Conservation (phyloP, 1,140 invertebrate genomes). For the Drosophila pruinosa region DNA sequence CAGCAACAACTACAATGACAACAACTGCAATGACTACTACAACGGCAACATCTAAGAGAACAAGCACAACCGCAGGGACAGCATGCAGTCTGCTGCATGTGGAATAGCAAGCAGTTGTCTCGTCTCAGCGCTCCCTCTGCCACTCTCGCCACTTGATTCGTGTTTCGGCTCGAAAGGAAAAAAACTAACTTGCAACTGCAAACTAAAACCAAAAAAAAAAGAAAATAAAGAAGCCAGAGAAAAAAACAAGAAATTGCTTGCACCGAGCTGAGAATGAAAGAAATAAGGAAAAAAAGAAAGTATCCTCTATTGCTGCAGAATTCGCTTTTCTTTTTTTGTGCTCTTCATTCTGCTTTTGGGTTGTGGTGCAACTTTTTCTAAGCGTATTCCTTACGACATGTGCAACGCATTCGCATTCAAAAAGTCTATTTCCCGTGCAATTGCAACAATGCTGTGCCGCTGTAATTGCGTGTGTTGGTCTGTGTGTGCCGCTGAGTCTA, state of each 20-base stretch:
- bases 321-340: slow-evolving; percentile 33
- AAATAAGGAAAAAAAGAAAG: slow-evolving; percentile 25
- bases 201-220: slow-evolving; percentile 27
- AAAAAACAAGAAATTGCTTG: slow-evolving; percentile 43
- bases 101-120: slow-evolving; percentile 66
- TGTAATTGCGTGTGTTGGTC: slow-evolving; percentile 37
- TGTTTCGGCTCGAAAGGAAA: slow-evolving; percentile 20
- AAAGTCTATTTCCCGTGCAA: slow-evolving; percentile 81
- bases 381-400: slow-evolving; percentile 71
- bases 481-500: slow-evolving; percentile 23
- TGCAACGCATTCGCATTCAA: slow-evolving; percentile 79
- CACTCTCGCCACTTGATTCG: slow-evolving; percentile 15
- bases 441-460: slow-evolving; percentile 68
- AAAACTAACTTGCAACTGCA: slow-evolving; percentile 16
- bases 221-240: slow-evolving; percentile 1
- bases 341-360: slow-evolving; percentile 24
- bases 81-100: slow-evolving; percentile 45
- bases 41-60: slow-evolving; percentile 14
- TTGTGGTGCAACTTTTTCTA: slow-evolving; percentile 57
- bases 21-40: background rate
- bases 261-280: slow-evolving; percentile 44
- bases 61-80: slow-evolving; percentile 31
- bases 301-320: slow-evolving; percentile 57
- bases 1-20: slow-evolving; percentile 15
- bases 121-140: background rate